These are phyloP conservation scores for Neosilurus mollespiculum DNA, from an alignment of 2,797 vertebrate species.

Conservation along the genomic window DNA sequence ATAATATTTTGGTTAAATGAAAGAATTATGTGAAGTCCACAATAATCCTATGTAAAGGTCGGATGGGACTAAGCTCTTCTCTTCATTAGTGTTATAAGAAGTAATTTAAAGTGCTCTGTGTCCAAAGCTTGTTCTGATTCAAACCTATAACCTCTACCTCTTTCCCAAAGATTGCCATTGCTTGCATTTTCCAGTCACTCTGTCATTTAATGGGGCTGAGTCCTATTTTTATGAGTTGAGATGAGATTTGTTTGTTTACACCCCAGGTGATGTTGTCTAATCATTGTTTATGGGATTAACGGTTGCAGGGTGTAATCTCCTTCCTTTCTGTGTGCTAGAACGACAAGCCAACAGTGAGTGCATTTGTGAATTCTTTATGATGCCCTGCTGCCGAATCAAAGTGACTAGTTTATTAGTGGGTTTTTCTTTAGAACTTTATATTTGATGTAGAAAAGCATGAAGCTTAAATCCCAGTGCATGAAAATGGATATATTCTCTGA, in stretches of 20 bases:
- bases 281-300: constrained; percentile 52
- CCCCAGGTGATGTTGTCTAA: constrained; percentile 48
- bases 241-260: constrained; percentile 58
- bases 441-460: background rate
- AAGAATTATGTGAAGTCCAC: background rate
- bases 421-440: constrained; percentile 23
- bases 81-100: background rate
- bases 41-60: background rate
- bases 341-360: constrained; percentile 18
- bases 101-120: background rate
- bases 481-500: constrained; percentile 10
- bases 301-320: constrained; percentile 41
- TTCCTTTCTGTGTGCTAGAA: constrained; percentile 33
- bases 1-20: background rate
- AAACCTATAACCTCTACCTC: constrained; percentile 15
- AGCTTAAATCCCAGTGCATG: background rate
- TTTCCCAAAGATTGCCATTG: background rate
- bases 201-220: background rate
- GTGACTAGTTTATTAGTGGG: constrained; percentile 6
- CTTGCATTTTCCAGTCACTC: constrained; percentile 6
- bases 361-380: constrained; percentile 33
- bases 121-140: background rate
- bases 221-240: constrained; percentile 35
- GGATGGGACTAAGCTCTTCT: background rate
- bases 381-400: constrained; percentile 9